These are phyloP conservation scores for Epizoanthus ramosus DNA, from an alignment of 92 coral and sea anemone species.

Conservation along the genomic window DNA sequence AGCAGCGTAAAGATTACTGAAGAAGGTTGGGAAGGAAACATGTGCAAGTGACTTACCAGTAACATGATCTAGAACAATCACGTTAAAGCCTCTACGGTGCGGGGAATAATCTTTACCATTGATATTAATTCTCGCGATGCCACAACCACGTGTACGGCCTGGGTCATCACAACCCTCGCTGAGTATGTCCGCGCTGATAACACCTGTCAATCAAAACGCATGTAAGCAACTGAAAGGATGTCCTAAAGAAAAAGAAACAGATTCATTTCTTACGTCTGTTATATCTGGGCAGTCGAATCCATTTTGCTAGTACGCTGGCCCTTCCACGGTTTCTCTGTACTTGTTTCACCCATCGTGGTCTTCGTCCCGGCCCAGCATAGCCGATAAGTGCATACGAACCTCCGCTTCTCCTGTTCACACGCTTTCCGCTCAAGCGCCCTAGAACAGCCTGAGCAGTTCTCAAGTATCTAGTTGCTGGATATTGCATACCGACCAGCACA, in stretches of 20 bases:
- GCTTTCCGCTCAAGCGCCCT: constrained; percentile 6
- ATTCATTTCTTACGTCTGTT: constrained; percentile 26
- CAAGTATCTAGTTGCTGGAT: neutral
- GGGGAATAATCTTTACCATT: constrained; percentile 26
- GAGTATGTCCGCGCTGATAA: constrained; percentile 16
- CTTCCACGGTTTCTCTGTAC: neutral
- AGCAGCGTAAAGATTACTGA: too few relatives aligned
- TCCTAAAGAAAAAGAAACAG: neutral
- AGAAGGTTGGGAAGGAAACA: neutral
- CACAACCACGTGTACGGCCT: neutral
- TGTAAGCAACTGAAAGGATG: too few relatives aligned
- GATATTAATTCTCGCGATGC: constrained; percentile 9
- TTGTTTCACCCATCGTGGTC: constrained; percentile 15
- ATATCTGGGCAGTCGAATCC: constrained; percentile 17
- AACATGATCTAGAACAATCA: neutral
- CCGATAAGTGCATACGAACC: constrained; percentile 20
- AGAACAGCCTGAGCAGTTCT: neutral
- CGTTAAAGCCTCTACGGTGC: constrained; percentile 8
- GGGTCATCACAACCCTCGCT: constrained; percentile 25
- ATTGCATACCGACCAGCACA: constrained; percentile 18
- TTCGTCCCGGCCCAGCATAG: constrained; percentile 14
- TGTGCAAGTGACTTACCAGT: constrained; percentile 8
- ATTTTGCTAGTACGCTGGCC: neutral
- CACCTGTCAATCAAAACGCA: neutral
- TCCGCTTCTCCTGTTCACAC: neutral